These are phyloP conservation scores for Byasa hedistus DNA, from an alignment of 2,888 invertebrate genomes.

Conservation along the genomic window DNA sequence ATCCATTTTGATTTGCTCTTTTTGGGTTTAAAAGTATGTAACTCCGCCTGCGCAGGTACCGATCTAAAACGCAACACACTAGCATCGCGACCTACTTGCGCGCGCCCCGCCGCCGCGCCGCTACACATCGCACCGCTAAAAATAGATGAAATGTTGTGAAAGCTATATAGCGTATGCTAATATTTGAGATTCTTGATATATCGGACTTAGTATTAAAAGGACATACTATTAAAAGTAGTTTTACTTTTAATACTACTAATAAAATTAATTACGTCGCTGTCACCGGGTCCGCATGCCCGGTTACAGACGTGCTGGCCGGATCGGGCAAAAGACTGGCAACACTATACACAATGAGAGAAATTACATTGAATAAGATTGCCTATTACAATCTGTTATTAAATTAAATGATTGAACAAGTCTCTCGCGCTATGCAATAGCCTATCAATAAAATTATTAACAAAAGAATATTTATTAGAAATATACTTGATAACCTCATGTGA, in stretches of 20 bases:
- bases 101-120: slow-evolving; percentile 51
- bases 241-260: too few relatives aligned
- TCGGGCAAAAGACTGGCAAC: too few relatives aligned
- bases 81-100: slow-evolving; percentile 68
- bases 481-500: too few relatives aligned
- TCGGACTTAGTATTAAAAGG: too few relatives aligned
- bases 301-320: too few relatives aligned
- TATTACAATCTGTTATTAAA: not conserved
- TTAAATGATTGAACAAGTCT: not conserved
- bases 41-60: slow-evolving; percentile 45
- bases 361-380: not conserved
- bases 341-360: too few relatives aligned
- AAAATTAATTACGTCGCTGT: too few relatives aligned
- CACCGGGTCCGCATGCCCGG: too few relatives aligned
- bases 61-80: slow-evolving; percentile 37
- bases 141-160: slow-evolving; percentile 65
- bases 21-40: slow-evolving; percentile 52
- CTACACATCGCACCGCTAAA: slow-evolving; percentile 58
- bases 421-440: not conserved
- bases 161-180: slow-evolving; percentile 41
- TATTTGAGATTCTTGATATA: slow-evolving; percentile 6
- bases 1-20: not conserved
- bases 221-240: too few relatives aligned
- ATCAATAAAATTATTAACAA: not conserved
- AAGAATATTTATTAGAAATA: not conserved